Evolutionary conservation across 2,888 invertebrate genomes (phyloP), one percentile per base, ranked within the genome.

Genomic region (Oeneis ivallda): DNA sequence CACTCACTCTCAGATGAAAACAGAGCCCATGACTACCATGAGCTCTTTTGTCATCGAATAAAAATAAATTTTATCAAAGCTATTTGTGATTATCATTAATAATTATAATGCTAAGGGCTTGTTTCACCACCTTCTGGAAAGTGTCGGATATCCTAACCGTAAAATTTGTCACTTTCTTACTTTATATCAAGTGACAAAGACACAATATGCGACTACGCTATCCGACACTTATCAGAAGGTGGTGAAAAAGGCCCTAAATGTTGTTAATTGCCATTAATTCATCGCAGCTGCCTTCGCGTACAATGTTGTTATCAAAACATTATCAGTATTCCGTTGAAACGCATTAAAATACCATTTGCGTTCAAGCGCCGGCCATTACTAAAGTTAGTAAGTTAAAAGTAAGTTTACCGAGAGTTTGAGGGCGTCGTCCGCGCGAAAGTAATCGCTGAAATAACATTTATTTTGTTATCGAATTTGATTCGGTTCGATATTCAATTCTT

Each of bases 271-370:
- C 26, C 13, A 13, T 26, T 43, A 57, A 57, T 57, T 41, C 26
- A 41, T 19, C 26, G 43, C 57, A 43, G n/a, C 49, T 60, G 34
- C 34, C 59, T 47, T 6, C 15, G 4, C 13, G 15, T 11, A 32
- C 47, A 54, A 54, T 47, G 61, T 17, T 17, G 63, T 66, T 58
- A 62, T 56, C 54, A 47, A 66, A 64, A 62, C 57, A 41, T 56
- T 56, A 56, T 54, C 54, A 54, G 39, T 39, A 19, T 54, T 64
- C 47, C 64, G 53, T 58, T 61, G 56, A 49, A 69, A 64, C 58
- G 61, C 62, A 69, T 69, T 66, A 69, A 69, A 64, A 64, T 47
- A 59, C 58, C 49, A 64, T 62, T 64, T 64, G 58, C 47, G 62
- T 41, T 58, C 26, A 64, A 68, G 62, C 56, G 60, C 57, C 62